These are phyloP conservation scores for Taxidea taxus DNA, from an alignment of 2,113 vertebrate genomes.

Conservation along the genomic window DNA sequence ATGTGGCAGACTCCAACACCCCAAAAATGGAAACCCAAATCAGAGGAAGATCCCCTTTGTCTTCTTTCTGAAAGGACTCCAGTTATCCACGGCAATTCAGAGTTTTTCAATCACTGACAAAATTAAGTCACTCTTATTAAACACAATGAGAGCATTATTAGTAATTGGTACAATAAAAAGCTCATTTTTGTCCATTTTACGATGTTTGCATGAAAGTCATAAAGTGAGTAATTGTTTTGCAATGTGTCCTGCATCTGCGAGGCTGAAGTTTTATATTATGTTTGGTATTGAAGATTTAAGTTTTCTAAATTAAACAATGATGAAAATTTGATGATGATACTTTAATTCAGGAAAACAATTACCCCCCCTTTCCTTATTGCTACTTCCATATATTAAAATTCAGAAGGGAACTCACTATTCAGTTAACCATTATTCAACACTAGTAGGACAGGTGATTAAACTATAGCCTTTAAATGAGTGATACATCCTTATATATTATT, in stretches of 20 bases:
- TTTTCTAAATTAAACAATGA: slow-evolving; percentile 51
- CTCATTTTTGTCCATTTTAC: slow-evolving; percentile 43
- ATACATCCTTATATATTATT: slow-evolving; percentile 40
- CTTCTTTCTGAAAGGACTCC: background rate
- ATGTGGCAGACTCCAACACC: background rate
- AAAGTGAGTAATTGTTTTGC: slow-evolving; percentile 13
- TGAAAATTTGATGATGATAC: slow-evolving; percentile 53
- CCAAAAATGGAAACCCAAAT: background rate
- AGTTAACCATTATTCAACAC: slow-evolving; percentile 18
- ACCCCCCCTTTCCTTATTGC: background rate
- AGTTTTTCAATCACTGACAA: slow-evolving; percentile 2
- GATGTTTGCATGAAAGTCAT: slow-evolving; percentile 13
- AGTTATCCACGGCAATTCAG: background rate
- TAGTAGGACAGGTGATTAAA: slow-evolving; percentile 58
- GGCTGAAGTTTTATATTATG: slow-evolving; percentile 17
- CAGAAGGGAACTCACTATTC: slow-evolving; percentile 17
- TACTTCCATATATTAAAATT: slow-evolving; percentile 56
- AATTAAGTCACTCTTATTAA: slow-evolving; percentile 41
- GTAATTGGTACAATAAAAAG: slow-evolving; percentile 44
- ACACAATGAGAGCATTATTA: slow-evolving; percentile 31
- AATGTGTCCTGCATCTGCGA: background rate
- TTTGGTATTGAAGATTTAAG: slow-evolving; percentile 27
- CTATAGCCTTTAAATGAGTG: slow-evolving; percentile 22
- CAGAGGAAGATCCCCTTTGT: background rate
- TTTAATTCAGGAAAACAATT: slow-evolving; percentile 57